Conservation (phyloP, 1,140 invertebrate species). For the Helicoverpa armigera region DNA sequence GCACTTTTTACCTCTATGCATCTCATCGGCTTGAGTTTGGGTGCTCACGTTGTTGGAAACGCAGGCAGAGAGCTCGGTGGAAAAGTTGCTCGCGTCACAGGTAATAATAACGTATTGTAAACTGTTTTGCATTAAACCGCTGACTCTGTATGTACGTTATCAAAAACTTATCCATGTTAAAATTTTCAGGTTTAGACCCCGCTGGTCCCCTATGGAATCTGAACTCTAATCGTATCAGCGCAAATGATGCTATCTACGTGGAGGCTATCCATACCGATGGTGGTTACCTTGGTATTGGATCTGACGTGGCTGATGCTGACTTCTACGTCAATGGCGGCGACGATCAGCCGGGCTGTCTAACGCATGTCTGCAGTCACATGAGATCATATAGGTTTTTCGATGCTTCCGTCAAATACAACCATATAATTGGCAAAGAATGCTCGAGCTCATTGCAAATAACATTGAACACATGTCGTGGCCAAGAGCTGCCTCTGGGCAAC, state of each 20-base stretch:
- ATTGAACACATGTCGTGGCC: slow-evolving; percentile 65
- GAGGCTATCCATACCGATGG: slow-evolving; percentile 79
- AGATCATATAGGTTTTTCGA: slow-evolving; percentile 88
- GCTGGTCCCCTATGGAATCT: slow-evolving; percentile 51
- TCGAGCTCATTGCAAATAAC: slow-evolving; percentile 54
- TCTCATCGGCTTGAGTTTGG: slow-evolving; percentile 91
- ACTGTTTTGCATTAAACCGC: too few relatives aligned
- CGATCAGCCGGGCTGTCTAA: slow-evolving; percentile 78
- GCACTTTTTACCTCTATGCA: slow-evolving; percentile 48
- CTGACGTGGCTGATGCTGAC: slow-evolving; percentile 88
- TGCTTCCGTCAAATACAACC: slow-evolving; percentile 64
- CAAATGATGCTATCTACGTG: slow-evolving; percentile 42
- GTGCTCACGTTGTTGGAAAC: slow-evolving; percentile 96
- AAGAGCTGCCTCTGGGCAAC: slow-evolving; percentile 67
- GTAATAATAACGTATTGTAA: slow-evolving; percentile 48
- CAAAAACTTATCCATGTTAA: not conserved
- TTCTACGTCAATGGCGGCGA: slow-evolving; percentile 93
- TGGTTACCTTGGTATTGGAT: slow-evolving; percentile 84
- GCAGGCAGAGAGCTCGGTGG: slow-evolving; percentile 82
- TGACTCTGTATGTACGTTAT: not conserved
- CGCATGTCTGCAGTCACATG: slow-evolving; percentile 88
- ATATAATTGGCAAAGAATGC: slow-evolving; percentile 55
- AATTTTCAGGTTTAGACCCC: slow-evolving; percentile 39
- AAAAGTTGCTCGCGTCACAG: slow-evolving; percentile 68
- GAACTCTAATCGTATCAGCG: slow-evolving; percentile 24